phyloP scores from a whole-genome alignment of 1,140 invertebrate genomes.

The Drosophila micromelanica region DNA sequence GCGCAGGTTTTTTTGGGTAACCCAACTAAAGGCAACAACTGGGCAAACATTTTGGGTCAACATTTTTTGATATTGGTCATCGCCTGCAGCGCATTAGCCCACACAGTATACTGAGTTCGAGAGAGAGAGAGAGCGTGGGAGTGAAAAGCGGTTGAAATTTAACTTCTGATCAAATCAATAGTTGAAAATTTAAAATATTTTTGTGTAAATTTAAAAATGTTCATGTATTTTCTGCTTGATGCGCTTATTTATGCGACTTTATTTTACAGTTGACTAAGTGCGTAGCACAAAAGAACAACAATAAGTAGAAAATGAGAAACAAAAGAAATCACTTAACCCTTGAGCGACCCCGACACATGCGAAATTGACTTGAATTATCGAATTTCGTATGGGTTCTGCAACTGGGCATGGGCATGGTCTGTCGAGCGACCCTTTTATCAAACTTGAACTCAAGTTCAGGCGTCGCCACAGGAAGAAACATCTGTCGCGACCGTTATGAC shows the following conservation, averaged over 20 bases:
- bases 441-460: slow-evolving; percentile 72
- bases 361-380: slow-evolving; percentile 76
- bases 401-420: slow-evolving; percentile 41
- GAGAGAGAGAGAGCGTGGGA: background rate
- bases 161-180: slow-evolving; percentile 43
- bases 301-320: slow-evolving; percentile 34
- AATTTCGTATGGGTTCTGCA: slow-evolving; percentile 61
- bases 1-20: slow-evolving; percentile 28
- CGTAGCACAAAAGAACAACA: slow-evolving; percentile 12
- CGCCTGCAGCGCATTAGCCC: slow-evolving; percentile 48
- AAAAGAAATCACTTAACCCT: slow-evolving; percentile 73
- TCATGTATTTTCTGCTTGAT: slow-evolving; percentile 22
- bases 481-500: background rate
- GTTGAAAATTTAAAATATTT: slow-evolving; percentile 44
- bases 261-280: slow-evolving; percentile 67
- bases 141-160: background rate
- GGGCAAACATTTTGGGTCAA: slow-evolving; percentile 57
- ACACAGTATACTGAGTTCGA: background rate
- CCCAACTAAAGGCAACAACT: slow-evolving; percentile 37
- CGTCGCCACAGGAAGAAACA: slow-evolving; percentile 28
- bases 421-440: slow-evolving; percentile 66
- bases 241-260: slow-evolving; percentile 64
- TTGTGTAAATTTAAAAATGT: slow-evolving; percentile 42
- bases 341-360: slow-evolving; percentile 71
- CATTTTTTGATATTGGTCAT: slow-evolving; percentile 45